Evolutionary conservation across 2,797 vertebrate species (phyloP).

Genomic region (Tympanoctomys barrerae): DNA sequence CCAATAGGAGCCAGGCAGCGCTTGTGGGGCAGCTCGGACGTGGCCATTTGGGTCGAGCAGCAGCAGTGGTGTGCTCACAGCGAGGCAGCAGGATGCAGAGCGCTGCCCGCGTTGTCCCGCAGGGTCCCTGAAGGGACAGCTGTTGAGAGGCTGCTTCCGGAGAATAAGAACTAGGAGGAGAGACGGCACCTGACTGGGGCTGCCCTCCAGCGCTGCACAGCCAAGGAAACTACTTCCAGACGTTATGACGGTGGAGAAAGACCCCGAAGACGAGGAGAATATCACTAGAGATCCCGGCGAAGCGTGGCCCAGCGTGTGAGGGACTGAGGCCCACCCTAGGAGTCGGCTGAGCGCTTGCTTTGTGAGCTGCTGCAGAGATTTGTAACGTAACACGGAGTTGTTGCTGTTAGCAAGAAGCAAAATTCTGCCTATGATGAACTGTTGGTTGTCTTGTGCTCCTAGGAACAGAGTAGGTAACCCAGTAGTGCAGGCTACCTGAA

Average conservation of each 20-base stretch:
- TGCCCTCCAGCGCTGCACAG: constrained; percentile 78
- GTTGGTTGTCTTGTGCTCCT: constrained; percentile 96
- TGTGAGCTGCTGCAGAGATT: constrained; percentile 84
- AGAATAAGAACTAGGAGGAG: constrained; percentile 86
- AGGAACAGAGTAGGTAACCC: constrained; percentile 94
- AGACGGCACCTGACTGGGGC: constrained; percentile 88
- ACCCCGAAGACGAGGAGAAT: constrained; percentile 84
- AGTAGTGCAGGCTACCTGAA: background rate
- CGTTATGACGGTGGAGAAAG: constrained; percentile 90
- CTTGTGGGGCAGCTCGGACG: constrained; percentile 90
- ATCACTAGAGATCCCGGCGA: constrained; percentile 70
- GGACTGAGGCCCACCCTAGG: background rate
- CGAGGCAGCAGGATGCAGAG: constrained; percentile 52
- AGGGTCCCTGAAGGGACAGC: constrained; percentile 63
- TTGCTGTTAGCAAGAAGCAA: constrained; percentile 86
- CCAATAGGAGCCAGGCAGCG: constrained; percentile 86
- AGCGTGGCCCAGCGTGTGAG: constrained; percentile 66
- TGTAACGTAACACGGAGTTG: constrained; percentile 76
- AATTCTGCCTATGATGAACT: constrained; percentile 91
- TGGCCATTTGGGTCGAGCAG: background rate
- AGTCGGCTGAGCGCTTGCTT: background rate
- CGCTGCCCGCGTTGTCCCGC: background rate
- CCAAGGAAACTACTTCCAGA: constrained; percentile 71
- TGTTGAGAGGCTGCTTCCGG: constrained; percentile 55
- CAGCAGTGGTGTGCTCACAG: background rate